Evolutionary conservation across 2,888 invertebrate genomes (phyloP).

Genomic region (Philonicus albiceps): DNA sequence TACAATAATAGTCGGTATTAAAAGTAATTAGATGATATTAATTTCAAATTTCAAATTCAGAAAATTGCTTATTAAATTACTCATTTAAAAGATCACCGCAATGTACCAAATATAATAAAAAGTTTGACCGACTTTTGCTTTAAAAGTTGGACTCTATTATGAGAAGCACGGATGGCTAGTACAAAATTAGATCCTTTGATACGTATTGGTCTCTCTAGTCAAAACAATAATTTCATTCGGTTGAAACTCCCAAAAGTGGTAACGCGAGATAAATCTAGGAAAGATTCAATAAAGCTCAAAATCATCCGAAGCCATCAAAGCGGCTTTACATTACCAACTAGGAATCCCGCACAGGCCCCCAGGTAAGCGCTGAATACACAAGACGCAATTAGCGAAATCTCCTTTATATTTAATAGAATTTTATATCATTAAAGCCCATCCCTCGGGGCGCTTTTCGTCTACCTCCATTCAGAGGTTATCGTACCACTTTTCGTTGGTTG

Average conservation of each 20-base stretch:
- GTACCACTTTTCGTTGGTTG: slow-evolving; percentile 19
- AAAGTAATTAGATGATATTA: background rate
- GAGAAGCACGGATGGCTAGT: background rate
- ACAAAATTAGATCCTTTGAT: background rate
- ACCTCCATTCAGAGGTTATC: slow-evolving; percentile 34
- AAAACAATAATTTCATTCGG: background rate
- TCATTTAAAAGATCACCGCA: background rate
- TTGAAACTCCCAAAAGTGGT: background rate
- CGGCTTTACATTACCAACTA: background rate
- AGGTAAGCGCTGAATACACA: background rate
- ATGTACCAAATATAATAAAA: background rate
- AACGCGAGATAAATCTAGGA: background rate
- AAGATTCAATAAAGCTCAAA: background rate
- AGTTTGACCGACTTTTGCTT: background rate
- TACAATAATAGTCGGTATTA: background rate
- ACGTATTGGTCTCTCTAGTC: background rate
- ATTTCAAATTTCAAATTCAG: background rate
- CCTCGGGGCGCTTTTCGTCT: slow-evolving; percentile 19
- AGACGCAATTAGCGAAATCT: slow-evolving; percentile 17
- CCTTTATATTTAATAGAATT: slow-evolving; percentile 29
- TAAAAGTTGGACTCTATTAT: background rate
- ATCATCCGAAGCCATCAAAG: background rate
- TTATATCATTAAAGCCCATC: slow-evolving; percentile 13
- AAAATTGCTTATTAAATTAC: background rate
- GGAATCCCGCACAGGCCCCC: background rate